Conservation (phyloP, 2,797 vertebrate species). For the Nothura maculosa region DNA sequence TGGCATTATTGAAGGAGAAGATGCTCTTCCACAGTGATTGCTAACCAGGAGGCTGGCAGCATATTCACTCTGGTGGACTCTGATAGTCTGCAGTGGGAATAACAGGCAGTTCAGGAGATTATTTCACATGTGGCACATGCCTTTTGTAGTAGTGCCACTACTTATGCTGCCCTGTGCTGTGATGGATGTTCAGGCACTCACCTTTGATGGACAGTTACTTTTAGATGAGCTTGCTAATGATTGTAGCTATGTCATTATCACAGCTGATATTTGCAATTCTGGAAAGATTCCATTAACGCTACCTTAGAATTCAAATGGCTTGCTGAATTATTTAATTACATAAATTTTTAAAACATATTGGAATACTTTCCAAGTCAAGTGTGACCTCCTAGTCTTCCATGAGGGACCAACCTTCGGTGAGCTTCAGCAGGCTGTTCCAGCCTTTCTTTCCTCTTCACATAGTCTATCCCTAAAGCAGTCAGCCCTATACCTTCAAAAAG, state of each 20-base stretch:
- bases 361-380: conserved; percentile 43
- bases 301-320: conserved; percentile 40
- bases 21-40: not conserved
- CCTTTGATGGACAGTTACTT: conserved; percentile 14
- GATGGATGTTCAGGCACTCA: not conserved
- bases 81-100: not conserved
- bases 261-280: conserved; percentile 3
- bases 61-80: not conserved
- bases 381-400: conserved; percentile 23
- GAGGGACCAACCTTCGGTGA: conserved; percentile 7
- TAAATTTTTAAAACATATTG: conserved; percentile 60
- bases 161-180: not conserved
- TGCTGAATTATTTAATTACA: conserved; percentile 65
- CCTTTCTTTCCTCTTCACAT: conserved; percentile 13
- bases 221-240: conserved; percentile 37
- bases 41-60: too few relatives aligned
- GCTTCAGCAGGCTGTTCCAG: not conserved
- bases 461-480: not conserved
- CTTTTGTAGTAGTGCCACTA: not conserved
- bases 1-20: not conserved
- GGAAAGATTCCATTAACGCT: conserved; percentile 60
- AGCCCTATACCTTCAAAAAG: conserved; percentile 49
- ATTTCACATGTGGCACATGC: not conserved
- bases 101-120: not conserved
- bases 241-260: not conserved